phyloP scores from a whole-genome alignment of 2,113 vertebrate genomes.

The Sceloporus tristichus region DNA sequence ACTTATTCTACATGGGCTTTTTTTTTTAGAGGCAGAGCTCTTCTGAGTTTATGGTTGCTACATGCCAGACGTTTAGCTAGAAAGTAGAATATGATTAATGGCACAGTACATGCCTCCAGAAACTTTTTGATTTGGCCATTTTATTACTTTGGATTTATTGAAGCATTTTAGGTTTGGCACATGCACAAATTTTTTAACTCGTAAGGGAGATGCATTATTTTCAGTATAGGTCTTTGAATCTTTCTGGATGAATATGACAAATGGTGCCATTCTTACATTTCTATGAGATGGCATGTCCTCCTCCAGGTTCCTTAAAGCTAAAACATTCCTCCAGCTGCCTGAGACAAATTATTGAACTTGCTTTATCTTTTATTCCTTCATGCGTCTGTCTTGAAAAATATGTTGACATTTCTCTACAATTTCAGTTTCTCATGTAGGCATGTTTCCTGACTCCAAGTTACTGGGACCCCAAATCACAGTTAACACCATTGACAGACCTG shows the following conservation, averaged over 20 bases:
- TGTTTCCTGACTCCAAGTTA: too few species aligned
- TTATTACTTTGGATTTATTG: slow-evolving; percentile 1
- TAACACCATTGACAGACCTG: too few species aligned
- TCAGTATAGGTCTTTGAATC: too few species aligned
- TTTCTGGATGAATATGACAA: not conserved
- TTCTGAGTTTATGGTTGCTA: not conserved
- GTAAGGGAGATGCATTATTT: not conserved
- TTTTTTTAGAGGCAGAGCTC: slow-evolving; percentile 11
- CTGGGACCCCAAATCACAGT: too few species aligned
- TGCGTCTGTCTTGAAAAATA: too few species aligned
- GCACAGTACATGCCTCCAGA: not conserved
- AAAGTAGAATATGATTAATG: not conserved
- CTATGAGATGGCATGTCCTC: too few species aligned
- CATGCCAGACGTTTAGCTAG: slow-evolving; percentile 8
- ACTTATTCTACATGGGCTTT: not conserved
- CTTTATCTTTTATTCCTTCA: too few species aligned
- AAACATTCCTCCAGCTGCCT: not conserved
- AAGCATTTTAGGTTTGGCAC: not conserved
- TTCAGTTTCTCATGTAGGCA: too few species aligned
- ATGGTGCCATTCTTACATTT: not conserved
- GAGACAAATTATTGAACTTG: not conserved
- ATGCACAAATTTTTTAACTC: not conserved
- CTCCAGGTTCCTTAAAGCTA: not conserved
- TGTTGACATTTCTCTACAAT: too few species aligned
- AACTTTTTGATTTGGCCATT: not conserved